phyloP scores from a whole-genome alignment of 2,797 vertebrate species.

The Brachyalestes nurse region DNA sequence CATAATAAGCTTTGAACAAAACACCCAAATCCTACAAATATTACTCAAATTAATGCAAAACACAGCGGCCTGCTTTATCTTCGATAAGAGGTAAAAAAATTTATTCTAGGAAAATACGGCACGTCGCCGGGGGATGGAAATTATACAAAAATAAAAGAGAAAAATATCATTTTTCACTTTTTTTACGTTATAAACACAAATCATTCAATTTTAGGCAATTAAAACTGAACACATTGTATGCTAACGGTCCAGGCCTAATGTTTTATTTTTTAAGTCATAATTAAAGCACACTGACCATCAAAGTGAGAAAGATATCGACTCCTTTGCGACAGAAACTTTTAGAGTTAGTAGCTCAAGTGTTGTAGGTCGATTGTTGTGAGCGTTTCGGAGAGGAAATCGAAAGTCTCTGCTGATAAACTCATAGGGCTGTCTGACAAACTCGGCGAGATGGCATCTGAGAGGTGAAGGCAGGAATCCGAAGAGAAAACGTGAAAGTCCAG shows the following conservation, averaged over 20 bases:
- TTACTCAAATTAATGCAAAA: conserved; percentile 43
- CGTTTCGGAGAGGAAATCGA: conserved; percentile 96
- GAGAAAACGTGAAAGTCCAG: conserved; percentile 91
- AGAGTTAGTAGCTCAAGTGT: conserved; percentile 91
- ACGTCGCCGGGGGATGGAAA: conserved; percentile 77
- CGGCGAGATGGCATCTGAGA: conserved; percentile 89
- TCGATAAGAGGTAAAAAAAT: conserved; percentile 85
- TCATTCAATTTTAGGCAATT: conserved; percentile 68
- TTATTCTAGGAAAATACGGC: conserved; percentile 96
- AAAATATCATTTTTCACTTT: conserved; percentile 71
- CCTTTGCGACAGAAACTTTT: conserved; percentile 61
- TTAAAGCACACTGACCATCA: conserved; percentile 70
- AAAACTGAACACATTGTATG: conserved; percentile 71
- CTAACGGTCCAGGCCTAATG: conserved; percentile 58
- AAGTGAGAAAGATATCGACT: conserved; percentile 49
- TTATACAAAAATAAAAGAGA: conserved; percentile 94
- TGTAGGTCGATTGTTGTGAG: conserved; percentile 94
- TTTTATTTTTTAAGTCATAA: conserved; percentile 62
- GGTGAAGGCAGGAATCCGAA: conserved; percentile 89
- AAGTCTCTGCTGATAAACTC: conserved; percentile 88
- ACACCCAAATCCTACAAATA: neutral
- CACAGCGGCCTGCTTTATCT: conserved; percentile 59
- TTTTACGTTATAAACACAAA: conserved; percentile 79
- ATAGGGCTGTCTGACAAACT: conserved; percentile 91
- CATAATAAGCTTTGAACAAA: neutral